Evolutionary conservation across 2,888 invertebrate species (phyloP).

Genomic region (Noctua comes): DNA sequence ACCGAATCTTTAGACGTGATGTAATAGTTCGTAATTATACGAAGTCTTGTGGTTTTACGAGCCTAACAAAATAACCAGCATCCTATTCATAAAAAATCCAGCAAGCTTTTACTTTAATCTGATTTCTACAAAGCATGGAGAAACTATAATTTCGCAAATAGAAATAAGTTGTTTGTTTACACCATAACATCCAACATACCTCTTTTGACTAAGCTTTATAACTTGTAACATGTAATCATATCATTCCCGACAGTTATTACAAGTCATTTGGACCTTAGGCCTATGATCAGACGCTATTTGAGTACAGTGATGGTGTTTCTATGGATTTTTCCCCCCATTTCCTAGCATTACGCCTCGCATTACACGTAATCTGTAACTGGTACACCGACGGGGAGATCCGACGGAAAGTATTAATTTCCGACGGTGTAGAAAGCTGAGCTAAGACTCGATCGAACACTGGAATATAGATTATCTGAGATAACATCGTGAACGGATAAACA

Average conservation of each 20-base stretch:
- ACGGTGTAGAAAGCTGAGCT: constrained; percentile 81
- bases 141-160: background rate
- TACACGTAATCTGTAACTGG: constrained; percentile 64
- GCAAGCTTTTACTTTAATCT: background rate
- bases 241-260: constrained; percentile 29
- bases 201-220: constrained; percentile 1
- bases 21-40: constrained; percentile 2
- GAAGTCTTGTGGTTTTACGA: constrained; percentile 1
- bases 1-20: background rate
- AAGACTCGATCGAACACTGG: constrained; percentile 45
- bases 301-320: constrained; percentile 28
- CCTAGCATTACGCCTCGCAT: constrained; percentile 69
- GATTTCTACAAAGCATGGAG: constrained; percentile 2
- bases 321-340: constrained; percentile 63
- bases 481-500: constrained; percentile 37
- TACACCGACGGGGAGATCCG: constrained; percentile 71
- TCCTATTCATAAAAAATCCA: background rate
- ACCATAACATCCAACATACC: background rate
- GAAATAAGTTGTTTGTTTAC: constrained; percentile 2
- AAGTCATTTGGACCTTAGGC: constrained; percentile 27
- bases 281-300: constrained; percentile 37
- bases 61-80: background rate
- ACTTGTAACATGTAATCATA: constrained; percentile 23
- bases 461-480: constrained; percentile 55
- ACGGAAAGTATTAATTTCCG: constrained; percentile 83